Evolutionary conservation across 2,113 vertebrate species (phyloP).

Genomic region (Quiscalus mexicanus): DNA sequence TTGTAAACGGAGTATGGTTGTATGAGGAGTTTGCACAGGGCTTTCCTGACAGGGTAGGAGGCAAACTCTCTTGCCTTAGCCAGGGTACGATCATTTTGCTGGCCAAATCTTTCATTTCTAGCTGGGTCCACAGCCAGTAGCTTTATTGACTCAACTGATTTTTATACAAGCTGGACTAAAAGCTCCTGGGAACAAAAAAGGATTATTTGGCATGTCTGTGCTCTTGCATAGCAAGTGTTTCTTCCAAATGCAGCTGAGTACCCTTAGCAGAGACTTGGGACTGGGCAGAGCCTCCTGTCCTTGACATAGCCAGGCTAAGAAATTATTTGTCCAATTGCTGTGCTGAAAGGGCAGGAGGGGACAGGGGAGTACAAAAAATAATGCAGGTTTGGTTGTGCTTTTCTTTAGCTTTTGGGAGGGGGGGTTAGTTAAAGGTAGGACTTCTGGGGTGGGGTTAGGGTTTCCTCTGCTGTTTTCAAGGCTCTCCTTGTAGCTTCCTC

Average conservation of each 20-base stretch:
- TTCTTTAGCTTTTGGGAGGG: not conserved
- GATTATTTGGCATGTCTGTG: not conserved
- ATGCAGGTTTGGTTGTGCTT: not conserved
- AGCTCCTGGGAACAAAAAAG: not conserved
- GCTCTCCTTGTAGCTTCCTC: slow-evolving; percentile 56
- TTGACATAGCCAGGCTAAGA: not conserved
- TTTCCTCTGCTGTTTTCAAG: slow-evolving; percentile 59
- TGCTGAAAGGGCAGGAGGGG: not conserved
- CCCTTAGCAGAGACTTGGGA: not conserved
- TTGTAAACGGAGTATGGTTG: not conserved
- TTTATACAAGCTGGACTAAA: not conserved
- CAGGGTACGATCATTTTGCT: not conserved
- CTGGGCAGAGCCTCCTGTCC: not conserved
- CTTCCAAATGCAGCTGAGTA: not conserved
- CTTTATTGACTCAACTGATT: not conserved
- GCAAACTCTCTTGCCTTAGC: not conserved
- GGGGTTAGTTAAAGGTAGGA: not conserved
- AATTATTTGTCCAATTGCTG: not conserved
- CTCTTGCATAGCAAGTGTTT: not conserved
- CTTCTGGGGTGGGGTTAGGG: slow-evolving; percentile 20
- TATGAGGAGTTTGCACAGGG: not conserved
- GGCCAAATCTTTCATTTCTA: not conserved
- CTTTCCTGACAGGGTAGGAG: not conserved
- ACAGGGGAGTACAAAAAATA: not conserved
- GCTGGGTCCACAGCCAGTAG: not conserved